Percentiles rank a stretch among this genome's conserved stretches.
Conservation (phyloP, 2,113 vertebrate species). For the Poecilia latipinna region DNA sequence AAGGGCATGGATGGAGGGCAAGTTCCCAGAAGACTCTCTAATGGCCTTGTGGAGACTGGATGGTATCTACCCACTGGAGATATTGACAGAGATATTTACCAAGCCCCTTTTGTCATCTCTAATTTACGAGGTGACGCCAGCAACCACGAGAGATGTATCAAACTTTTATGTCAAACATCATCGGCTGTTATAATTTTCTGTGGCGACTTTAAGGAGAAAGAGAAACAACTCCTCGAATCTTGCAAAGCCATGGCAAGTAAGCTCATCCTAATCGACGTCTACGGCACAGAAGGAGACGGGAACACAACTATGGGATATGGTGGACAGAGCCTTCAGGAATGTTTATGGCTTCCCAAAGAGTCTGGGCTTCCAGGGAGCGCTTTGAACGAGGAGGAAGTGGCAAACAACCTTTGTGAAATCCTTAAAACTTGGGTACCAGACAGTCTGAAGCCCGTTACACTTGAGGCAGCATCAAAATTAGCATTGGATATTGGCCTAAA, state of each 20-base stretch:
- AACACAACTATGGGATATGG: constrained; percentile 44
- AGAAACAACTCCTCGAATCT: constrained; percentile 72
- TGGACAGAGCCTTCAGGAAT: constrained; percentile 37
- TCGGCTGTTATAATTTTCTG: constrained; percentile 81
- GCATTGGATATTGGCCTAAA: constrained; percentile 56
- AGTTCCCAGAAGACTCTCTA: constrained; percentile 74
- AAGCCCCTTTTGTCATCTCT: constrained; percentile 74
- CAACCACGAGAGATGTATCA: constrained; percentile 66
- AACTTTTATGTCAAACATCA: constrained; percentile 78
- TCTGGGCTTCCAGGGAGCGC: constrained; percentile 52
- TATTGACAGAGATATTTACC: constrained; percentile 47
- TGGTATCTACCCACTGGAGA: constrained; percentile 80
- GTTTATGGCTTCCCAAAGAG: constrained; percentile 51
- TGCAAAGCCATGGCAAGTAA: constrained; percentile 60
- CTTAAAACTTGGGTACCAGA: constrained; percentile 59
- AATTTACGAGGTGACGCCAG: constrained; percentile 81
- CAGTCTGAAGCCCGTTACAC: constrained; percentile 50
- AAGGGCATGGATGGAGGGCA: constrained; percentile 64
- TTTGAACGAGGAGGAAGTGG: constrained; percentile 60
- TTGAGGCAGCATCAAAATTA: constrained; percentile 59
- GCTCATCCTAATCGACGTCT: constrained; percentile 70
- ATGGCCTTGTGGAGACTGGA: constrained; percentile 82
- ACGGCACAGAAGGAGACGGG: constrained; percentile 31
- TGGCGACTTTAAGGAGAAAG: constrained; percentile 70
- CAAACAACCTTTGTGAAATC: constrained; percentile 42